Evolutionary conservation across 2,888 invertebrate species (phyloP), one percentile per base, ranked within the genome.

Genomic region (Sphaerophoria taeniata): DNA sequence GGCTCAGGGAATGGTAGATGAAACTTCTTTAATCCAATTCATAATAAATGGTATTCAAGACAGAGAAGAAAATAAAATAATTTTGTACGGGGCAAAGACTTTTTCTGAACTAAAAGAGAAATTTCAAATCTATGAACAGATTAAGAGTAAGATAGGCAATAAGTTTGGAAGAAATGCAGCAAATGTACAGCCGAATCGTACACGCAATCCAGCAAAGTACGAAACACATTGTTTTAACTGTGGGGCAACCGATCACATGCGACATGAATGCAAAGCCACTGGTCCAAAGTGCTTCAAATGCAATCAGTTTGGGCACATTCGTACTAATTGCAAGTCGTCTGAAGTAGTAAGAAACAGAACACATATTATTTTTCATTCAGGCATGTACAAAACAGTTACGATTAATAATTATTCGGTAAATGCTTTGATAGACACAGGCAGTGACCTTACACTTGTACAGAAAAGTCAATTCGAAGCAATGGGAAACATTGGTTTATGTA

Each of bases 261-360:
- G 34, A 34, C n/a, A 7, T 34, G 33, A 14, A 34, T 56, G 34
- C 4, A 56, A 34, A 7, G 34, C 56, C n/a, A 56, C 56, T 6
- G 34, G 53, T 31, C 31, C 31, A 12, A 53, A 53, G 12, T 79
- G 78, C 39, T 79, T 79, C 16, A 56, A 53, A 6, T 69, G 79
- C 60, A 67, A 58, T 34, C 51, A 67, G 7, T 79, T 73, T 51
- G 69, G 69, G 11, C 73, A 74, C 14, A 79, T 74, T 3, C 43
- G 69, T 0, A 14, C 69, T 36, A 73, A 73, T 11, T 73, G 72
- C 14, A 58, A 36, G 16, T 39, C 58, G 7, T 39, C 34, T 16
- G 9, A 1, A 0, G 1, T 36, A 58, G 58, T 39, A 16, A 16
- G 16, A 9, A 58, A 58, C 14, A 58, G 11, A 4, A 58, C 58